These are phyloP conservation scores for Pharmacophagus antenor DNA, from an alignment of 2,888 invertebrate species.

Conservation along the genomic window DNA sequence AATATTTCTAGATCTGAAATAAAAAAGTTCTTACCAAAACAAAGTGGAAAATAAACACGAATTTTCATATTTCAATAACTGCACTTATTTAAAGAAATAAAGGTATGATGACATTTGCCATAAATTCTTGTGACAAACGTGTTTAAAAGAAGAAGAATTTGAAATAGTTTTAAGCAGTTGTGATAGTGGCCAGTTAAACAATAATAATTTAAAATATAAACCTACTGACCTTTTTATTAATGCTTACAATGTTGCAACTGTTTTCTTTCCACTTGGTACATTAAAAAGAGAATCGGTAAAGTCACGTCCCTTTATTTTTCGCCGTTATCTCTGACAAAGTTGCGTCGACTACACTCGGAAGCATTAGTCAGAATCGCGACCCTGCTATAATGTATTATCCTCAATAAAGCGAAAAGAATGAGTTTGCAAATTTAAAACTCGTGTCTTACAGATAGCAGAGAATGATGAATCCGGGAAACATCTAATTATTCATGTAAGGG, in stretches of 20 bases:
- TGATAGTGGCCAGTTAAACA: constrained; percentile 23
- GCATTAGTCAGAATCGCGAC: constrained; percentile 78
- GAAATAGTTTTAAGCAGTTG: constrained; percentile 32
- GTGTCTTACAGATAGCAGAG: constrained; percentile 73
- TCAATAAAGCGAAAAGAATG: constrained; percentile 78
- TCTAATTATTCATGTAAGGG: constrained; percentile 80
- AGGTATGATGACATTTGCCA: constrained; percentile 43
- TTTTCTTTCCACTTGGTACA: constrained; percentile 30
- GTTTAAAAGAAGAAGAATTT: constrained; percentile 71
- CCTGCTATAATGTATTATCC: constrained; percentile 75
- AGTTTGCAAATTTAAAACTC: constrained; percentile 77
- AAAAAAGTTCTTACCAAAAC: constrained; percentile 52
- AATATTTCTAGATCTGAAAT: background rate
- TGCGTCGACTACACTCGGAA: constrained; percentile 62
- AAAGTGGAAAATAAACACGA: constrained; percentile 48
- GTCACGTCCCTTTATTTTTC: constrained; percentile 79
- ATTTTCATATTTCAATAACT: constrained; percentile 54
- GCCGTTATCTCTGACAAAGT: constrained; percentile 76
- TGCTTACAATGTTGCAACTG: constrained; percentile 20
- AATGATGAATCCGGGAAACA: constrained; percentile 70
- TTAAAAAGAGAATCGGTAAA: constrained; percentile 67
- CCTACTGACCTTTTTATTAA: constrained; percentile 31
- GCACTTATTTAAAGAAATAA: constrained; percentile 42
- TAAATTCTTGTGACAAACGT: constrained; percentile 49
- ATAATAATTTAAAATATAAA: constrained; percentile 14